Evolutionary conservation across 2,888 invertebrate genomes (phyloP).

Genomic region (Alsophila aescularia): DNA sequence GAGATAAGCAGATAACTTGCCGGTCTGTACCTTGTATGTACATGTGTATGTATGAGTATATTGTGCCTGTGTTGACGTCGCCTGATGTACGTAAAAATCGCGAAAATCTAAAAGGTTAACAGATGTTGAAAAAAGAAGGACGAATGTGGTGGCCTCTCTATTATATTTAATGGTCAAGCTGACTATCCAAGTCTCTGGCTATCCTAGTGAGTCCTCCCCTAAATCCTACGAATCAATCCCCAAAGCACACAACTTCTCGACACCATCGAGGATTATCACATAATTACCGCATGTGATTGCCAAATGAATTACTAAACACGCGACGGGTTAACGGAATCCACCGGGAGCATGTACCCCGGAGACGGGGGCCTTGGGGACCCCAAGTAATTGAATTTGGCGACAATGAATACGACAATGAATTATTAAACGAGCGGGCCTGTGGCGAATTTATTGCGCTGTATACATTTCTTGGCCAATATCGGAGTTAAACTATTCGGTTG

Average conservation of each 20-base stretch:
- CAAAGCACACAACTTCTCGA: slow-evolving; percentile 11
- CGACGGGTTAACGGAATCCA: slow-evolving; percentile 36
- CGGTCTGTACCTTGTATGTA: too few species aligned
- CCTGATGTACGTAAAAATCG: too few species aligned
- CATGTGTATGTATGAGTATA: too few species aligned
- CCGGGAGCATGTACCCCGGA: slow-evolving; percentile 32
- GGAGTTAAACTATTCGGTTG: not conserved
- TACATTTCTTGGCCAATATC: slow-evolving; percentile 36
- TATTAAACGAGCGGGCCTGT: slow-evolving; percentile 62
- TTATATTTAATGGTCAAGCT: too few species aligned
- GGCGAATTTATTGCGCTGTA: slow-evolving; percentile 30
- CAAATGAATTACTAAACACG: slow-evolving; percentile 79
- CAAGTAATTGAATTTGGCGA: slow-evolving; percentile 79
- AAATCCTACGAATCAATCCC: not conserved
- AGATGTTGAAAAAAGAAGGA: too few species aligned
- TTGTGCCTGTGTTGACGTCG: too few species aligned
- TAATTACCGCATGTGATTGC: slow-evolving; percentile 79
- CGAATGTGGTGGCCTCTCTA: too few species aligned
- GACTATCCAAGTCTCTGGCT: too few species aligned
- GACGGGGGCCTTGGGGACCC: slow-evolving; percentile 45
- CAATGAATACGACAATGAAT: slow-evolving; percentile 82
- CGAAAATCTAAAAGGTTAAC: too few species aligned
- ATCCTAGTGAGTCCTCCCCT: too few species aligned
- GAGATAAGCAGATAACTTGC: too few species aligned
- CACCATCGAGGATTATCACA: slow-evolving; percentile 64